Evolutionary conservation across 2,113 vertebrate genomes (phyloP).

Genomic region (Phrynosoma blainvillii): DNA sequence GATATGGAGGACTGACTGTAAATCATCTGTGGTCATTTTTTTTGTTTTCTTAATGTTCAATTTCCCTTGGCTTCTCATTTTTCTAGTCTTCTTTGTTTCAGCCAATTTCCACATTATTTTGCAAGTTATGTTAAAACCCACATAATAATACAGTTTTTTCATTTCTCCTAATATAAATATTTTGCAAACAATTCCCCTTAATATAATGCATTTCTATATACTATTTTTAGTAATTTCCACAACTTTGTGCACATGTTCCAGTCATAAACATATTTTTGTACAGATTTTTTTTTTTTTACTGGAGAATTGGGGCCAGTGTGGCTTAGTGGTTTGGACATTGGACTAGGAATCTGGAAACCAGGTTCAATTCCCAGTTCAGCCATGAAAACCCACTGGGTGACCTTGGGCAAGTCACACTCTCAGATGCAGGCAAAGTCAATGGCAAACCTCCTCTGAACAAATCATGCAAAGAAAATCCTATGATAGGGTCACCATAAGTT

Average conservation of each 20-base stretch:
- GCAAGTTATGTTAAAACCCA: background rate
- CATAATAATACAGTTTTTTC: background rate
- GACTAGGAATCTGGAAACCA: background rate
- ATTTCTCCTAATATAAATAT: background rate
- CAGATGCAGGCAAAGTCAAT: too few relatives aligned
- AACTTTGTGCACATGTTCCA: background rate
- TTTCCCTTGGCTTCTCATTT: background rate
- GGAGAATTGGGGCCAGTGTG: background rate
- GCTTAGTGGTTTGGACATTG: too few relatives aligned
- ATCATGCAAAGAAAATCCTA: too few relatives aligned
- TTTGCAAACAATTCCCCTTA: background rate
- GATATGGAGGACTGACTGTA: too few relatives aligned
- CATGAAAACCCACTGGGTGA: too few relatives aligned
- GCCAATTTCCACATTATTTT: background rate
- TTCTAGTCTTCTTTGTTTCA: background rate
- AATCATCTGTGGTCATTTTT: too few relatives aligned
- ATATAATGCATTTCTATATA: background rate
- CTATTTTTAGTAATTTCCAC: background rate
- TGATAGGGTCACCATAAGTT: too few relatives aligned
- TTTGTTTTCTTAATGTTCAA: too few relatives aligned
- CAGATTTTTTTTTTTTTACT: background rate
- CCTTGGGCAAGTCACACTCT: too few relatives aligned
- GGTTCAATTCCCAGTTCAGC: too few relatives aligned
- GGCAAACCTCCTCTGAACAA: too few relatives aligned
- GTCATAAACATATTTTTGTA: background rate